Evolutionary conservation across 2,888 invertebrate species (phyloP), one percentile per base, ranked within the genome.

Genomic region (Blastobasis lacticolella): DNA sequence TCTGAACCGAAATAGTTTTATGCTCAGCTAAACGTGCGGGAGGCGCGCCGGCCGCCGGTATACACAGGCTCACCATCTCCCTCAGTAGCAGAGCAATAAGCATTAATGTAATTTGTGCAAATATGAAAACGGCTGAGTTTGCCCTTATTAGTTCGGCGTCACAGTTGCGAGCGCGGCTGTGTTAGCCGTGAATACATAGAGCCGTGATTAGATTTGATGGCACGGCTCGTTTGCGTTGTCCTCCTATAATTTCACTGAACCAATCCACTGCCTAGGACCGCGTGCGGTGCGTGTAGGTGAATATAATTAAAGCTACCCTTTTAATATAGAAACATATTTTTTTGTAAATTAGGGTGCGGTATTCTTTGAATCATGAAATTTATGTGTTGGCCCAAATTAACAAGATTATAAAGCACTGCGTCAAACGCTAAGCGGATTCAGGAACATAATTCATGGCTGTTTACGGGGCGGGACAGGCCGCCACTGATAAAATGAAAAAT

Each of bases 31-130:
- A 23, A 23, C 23, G 23, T 3, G 23, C 23, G 23, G 23, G 23
- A 1, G 23, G 23, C 23, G 23, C 23, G 23, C 23, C 23, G 23
- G 23, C 23, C 65, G 69, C 69, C 62, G 55, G 67, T 72, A 61
- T 71, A 63, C 60, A 48, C 10, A 41, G 59, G 53, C 63, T 67
- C 61, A 67, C 66, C 66, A 64, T 69, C 64, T 69, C 71, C 62
- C 64, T 56, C 62, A 62, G 63, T 61, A 72, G 64, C 60, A 55
- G 57, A 67, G 78, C 75, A 76, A 76, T 79, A 74, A 81, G 73
- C 74, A 69, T 80, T 82, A 79, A 81, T 72, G 75, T 82, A 79
- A 82, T 84, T 81, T 78, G 78, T 65, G 74, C 79, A 81, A 81
- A 83, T 81, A 82, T 81, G 80, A 76, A 79, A 80, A 81, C 69